Evolutionary conservation across 2,888 invertebrate species (phyloP).

Genomic region (Didymodactylos carnosus): DNA sequence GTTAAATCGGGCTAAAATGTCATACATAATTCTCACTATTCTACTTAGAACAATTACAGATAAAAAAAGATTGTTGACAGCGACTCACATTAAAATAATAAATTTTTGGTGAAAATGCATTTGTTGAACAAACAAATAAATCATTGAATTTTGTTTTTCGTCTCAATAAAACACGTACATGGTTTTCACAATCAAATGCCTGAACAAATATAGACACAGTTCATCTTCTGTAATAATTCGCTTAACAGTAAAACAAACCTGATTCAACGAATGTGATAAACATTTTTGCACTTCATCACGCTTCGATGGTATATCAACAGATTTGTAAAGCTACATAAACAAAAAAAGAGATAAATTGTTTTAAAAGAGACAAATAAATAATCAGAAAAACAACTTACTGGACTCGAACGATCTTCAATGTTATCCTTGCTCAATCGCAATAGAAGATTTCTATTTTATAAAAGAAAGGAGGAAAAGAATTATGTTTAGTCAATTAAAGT

Average conservation of each 20-base stretch:
- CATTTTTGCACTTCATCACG: not conserved
- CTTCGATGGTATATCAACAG: not conserved
- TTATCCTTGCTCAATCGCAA: not conserved
- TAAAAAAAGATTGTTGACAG: not conserved
- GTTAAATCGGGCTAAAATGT: not conserved
- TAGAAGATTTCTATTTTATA: not conserved
- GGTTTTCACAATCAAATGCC: constrained; percentile 1
- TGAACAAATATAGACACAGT: not conserved
- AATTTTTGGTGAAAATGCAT: not conserved
- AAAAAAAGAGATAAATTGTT: not conserved
- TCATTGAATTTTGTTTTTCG: not conserved
- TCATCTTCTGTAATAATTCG: not conserved
- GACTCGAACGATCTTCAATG: not conserved
- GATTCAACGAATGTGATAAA: not conserved
- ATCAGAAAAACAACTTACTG: not conserved
- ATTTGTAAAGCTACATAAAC: not conserved
- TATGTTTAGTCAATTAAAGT: not conserved
- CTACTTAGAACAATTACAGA: not conserved
- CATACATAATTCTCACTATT: not conserved
- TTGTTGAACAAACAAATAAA: not conserved
- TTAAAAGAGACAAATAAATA: too few relatives aligned
- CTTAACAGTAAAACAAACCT: too few relatives aligned
- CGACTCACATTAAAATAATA: not conserved
- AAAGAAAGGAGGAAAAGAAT: not conserved
- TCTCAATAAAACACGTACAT: not conserved